phyloP scores from a whole-genome alignment of 2,797 vertebrate species.

The Phrynocephalus forsythii region DNA sequence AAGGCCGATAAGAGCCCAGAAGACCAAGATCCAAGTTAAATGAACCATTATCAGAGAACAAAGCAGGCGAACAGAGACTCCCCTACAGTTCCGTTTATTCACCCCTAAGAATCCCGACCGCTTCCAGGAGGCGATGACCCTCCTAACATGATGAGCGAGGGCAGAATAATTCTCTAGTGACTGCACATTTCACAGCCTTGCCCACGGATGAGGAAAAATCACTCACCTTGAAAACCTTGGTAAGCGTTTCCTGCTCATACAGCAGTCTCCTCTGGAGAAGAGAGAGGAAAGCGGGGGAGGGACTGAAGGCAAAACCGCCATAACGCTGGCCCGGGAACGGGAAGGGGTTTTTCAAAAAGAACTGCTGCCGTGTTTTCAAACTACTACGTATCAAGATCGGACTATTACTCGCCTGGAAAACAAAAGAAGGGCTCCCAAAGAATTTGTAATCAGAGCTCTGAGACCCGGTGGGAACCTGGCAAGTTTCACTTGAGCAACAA shows the following conservation, averaged over 20 bases:
- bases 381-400: not conserved
- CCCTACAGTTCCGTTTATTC: not conserved
- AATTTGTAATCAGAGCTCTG: slow-evolving; percentile 2
- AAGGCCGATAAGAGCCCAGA: not conserved
- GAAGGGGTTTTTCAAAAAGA: slow-evolving; percentile 12
- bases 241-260: slow-evolving; percentile 6
- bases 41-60: not conserved
- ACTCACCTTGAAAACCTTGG: slow-evolving; percentile 8
- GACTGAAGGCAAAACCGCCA: slow-evolving; percentile 20
- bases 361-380: not conserved
- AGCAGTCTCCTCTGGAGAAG: not conserved
- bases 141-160: slow-evolving; percentile 1
- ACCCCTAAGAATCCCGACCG: not conserved
- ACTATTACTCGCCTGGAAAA: not conserved
- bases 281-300: not conserved
- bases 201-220: not conserved
- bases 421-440: not conserved
- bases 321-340: not conserved
- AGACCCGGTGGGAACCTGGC: slow-evolving; percentile 25
- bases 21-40: not conserved
- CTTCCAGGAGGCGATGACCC: not conserved
- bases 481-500: not conserved
- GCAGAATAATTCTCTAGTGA: not conserved
- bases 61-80: not conserved
- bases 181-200: not conserved